Percentiles rank a stretch among this genome's conserved stretches.
These are phyloP conservation scores for Cantharis rufa DNA, from an alignment of 2,888 invertebrate species.

Conservation along the genomic window DNA sequence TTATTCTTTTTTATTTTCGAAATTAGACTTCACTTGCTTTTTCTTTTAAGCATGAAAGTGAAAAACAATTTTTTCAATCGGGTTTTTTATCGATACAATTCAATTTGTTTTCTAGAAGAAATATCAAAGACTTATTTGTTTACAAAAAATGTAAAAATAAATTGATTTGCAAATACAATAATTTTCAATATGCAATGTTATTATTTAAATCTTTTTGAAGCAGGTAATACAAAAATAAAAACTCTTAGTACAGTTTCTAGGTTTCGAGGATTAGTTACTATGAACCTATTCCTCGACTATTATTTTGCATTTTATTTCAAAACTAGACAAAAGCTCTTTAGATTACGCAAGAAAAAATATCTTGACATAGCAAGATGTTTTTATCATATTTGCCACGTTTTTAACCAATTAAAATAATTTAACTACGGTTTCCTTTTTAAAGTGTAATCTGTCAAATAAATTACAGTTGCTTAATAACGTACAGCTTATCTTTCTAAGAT, in stretches of 20 bases:
- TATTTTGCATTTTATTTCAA: no score
- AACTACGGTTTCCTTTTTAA: conserved; percentile 1
- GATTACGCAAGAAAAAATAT: not conserved
- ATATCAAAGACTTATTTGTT: not conserved
- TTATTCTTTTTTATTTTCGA: not conserved
- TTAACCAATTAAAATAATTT: conserved; percentile 4
- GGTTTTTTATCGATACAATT: not conserved
- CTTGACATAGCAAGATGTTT: not conserved
- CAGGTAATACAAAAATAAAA: not conserved
- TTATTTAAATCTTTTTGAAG: not conserved
- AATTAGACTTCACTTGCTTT: not conserved
- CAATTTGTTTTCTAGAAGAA: not conserved
- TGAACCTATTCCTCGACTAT: no score
- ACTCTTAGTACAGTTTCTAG: no score
- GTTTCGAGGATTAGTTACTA: no score
- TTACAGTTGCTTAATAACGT: conserved; percentile 13
- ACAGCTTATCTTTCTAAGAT: conserved; percentile 11
- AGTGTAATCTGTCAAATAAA: conserved; percentile 10
- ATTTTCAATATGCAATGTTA: not conserved
- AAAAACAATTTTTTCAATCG: not conserved
- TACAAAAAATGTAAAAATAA: not conserved
- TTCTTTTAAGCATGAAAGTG: not conserved
- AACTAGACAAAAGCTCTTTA: not conserved
- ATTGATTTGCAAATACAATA: not conserved
- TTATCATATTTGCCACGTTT: not conserved